phyloP scores from a whole-genome alignment of 2,888 invertebrate genomes.

The Stenurella melanura region DNA sequence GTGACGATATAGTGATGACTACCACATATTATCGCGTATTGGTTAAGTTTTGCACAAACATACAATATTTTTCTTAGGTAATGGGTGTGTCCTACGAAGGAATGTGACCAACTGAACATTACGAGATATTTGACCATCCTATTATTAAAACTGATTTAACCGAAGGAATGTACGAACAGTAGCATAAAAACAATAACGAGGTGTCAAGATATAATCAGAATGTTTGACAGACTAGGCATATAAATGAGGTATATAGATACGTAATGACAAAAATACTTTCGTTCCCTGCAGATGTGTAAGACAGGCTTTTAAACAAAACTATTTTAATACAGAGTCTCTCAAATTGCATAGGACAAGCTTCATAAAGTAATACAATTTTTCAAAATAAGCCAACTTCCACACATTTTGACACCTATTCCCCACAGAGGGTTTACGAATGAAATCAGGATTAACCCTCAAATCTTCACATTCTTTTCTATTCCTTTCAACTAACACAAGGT shows the following conservation, averaged over 20 bases:
- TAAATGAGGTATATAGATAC: neutral
- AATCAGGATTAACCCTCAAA: no score
- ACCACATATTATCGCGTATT: slow-evolving; percentile 1
- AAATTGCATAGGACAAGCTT: no score
- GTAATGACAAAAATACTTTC: no score
- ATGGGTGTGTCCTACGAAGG: neutral
- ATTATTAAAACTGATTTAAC: neutral
- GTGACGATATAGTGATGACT: neutral
- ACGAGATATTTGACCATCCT: neutral
- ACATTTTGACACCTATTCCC: no score
- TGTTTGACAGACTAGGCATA: neutral
- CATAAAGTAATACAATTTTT: no score
- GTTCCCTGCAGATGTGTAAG: no score
- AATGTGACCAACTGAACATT: slow-evolving; percentile 7
- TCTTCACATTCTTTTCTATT: no score
- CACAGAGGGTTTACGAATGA: no score
- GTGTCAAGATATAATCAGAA: neutral
- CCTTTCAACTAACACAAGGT: no score
- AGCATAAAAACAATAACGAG: neutral
- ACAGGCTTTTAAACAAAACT: no score
- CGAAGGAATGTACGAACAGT: neutral
- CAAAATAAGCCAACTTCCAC: no score
- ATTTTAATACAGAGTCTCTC: no score
- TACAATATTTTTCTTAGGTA: neutral
- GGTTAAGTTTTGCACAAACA: neutral